Conservation (phyloP, 2,113 vertebrate genomes). For the Scortum barcoo region DNA sequence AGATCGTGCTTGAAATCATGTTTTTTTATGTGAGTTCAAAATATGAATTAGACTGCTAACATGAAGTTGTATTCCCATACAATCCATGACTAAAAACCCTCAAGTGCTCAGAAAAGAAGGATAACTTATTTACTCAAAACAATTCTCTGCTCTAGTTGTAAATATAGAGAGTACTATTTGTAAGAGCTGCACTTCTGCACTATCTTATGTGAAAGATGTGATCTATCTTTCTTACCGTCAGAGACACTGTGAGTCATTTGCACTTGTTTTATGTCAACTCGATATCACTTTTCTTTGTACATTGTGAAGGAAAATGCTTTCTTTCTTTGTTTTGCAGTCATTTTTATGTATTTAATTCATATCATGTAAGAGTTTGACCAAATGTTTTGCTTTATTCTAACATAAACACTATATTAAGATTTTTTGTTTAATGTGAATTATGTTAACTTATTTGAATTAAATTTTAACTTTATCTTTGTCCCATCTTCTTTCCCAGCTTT, state of each 20-base stretch:
- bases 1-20: slow-evolving; percentile 21
- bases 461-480: slow-evolving; percentile 30
- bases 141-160: slow-evolving; percentile 54
- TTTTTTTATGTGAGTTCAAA: slow-evolving; percentile 33
- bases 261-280: slow-evolving; percentile 69
- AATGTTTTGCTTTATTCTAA: slow-evolving; percentile 63
- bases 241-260: slow-evolving; percentile 83
- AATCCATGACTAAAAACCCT: slow-evolving; percentile 63
- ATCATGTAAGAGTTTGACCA: slow-evolving; percentile 68
- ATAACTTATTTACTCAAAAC: slow-evolving; percentile 53
- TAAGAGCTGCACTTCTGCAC: slow-evolving; percentile 78
- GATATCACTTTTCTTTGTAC: slow-evolving; percentile 52
- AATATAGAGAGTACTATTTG: slow-evolving; percentile 66
- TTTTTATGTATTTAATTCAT: slow-evolving; percentile 61
- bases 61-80: slow-evolving; percentile 54
- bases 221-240: slow-evolving; percentile 76
- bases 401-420: slow-evolving; percentile 53
- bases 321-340: slow-evolving; percentile 41
- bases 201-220: slow-evolving; percentile 71
- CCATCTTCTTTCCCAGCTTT: not conserved
- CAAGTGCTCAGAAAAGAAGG: slow-evolving; percentile 71
- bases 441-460: slow-evolving; percentile 79
- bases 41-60: slow-evolving; percentile 20
- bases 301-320: slow-evolving; percentile 52
- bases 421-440: slow-evolving; percentile 51